phyloP scores from a whole-genome alignment of 2,888 invertebrate species.

The Drosophila paramelanica region DNA sequence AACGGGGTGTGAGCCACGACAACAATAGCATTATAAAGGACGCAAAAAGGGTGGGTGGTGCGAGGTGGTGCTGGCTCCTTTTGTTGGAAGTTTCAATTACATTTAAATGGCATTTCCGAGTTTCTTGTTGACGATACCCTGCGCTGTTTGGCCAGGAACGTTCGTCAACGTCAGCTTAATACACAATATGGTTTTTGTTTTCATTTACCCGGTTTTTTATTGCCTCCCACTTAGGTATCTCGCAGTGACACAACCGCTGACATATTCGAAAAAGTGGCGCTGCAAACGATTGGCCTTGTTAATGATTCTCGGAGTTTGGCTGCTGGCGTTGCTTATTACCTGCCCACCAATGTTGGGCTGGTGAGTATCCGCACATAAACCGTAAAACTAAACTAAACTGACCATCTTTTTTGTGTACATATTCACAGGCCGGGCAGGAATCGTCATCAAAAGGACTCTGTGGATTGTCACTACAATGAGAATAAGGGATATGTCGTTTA shows the following conservation, averaged over 20 bases:
- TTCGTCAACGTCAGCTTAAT: conserved; percentile 65
- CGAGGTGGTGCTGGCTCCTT: conserved; percentile 47
- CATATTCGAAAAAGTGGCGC: conserved; percentile 95
- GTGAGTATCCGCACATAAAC: conserved; percentile 86
- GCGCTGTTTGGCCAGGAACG: conserved; percentile 46
- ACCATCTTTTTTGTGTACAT: neutral
- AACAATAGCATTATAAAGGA: conserved; percentile 30
- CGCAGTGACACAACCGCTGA: conserved; percentile 96
- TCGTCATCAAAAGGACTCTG: conserved; percentile 86
- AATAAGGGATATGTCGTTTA: conserved; percentile 97
- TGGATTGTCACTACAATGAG: conserved; percentile 94
- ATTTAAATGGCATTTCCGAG: conserved; percentile 79
- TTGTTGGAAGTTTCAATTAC: conserved; percentile 79
- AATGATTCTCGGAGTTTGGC: conserved; percentile 97
- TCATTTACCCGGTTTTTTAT: conserved; percentile 53
- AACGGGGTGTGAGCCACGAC: conserved; percentile 8
- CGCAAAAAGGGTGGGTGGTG: conserved; percentile 30
- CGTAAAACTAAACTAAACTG: too few relatives aligned
- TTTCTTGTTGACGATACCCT: conserved; percentile 57
- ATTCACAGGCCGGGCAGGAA: conserved; percentile 87
- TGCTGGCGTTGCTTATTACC: conserved; percentile 94
- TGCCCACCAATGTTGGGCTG: conserved; percentile 97
- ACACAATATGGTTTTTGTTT: conserved; percentile 68
- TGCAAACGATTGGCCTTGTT: conserved; percentile 93
- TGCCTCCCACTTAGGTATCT: conserved; percentile 88